Evolutionary conservation across 2,113 vertebrate species (phyloP).

Genomic region (Oostethus manadensis): DNA sequence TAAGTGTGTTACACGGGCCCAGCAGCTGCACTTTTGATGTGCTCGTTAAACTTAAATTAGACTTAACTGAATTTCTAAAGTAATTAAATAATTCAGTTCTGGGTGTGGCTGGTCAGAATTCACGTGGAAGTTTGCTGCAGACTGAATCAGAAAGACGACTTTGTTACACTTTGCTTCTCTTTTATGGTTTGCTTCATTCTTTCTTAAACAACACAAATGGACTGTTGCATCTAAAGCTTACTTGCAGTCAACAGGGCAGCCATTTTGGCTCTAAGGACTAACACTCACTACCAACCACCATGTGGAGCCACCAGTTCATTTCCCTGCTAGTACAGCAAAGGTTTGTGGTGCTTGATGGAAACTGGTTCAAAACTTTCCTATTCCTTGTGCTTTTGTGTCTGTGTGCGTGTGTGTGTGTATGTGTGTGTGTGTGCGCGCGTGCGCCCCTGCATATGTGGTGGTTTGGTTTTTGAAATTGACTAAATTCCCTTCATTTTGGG

Average conservation of each 20-base stretch:
- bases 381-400: constrained; percentile 26
- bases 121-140: constrained; percentile 3
- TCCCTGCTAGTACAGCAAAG: constrained; percentile 18
- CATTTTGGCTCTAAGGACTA: constrained; percentile 1
- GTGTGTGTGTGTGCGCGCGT: constrained; percentile 23
- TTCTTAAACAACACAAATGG: background rate
- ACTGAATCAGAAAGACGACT: constrained; percentile 6
- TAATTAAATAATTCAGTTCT: background rate
- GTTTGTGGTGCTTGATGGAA: constrained; percentile 40
- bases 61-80: constrained; percentile 11
- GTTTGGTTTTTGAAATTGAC: constrained; percentile 43
- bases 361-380: constrained; percentile 40
- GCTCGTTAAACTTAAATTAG: constrained; percentile 16
- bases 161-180: constrained; percentile 1
- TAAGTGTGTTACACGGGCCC: constrained; percentile 3
- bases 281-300: constrained; percentile 1
- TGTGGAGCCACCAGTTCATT: constrained; percentile 7
- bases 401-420: constrained; percentile 11
- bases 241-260: background rate
- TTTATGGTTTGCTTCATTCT: constrained; percentile 1
- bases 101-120: background rate
- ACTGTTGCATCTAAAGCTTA: background rate
- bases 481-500: constrained; percentile 65
- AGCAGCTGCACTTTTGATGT: constrained; percentile 37
- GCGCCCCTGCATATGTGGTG: constrained; percentile 34